Evolutionary conservation across 2,113 vertebrate species (phyloP).

Genomic region (Ardeotis arabs): DNA sequence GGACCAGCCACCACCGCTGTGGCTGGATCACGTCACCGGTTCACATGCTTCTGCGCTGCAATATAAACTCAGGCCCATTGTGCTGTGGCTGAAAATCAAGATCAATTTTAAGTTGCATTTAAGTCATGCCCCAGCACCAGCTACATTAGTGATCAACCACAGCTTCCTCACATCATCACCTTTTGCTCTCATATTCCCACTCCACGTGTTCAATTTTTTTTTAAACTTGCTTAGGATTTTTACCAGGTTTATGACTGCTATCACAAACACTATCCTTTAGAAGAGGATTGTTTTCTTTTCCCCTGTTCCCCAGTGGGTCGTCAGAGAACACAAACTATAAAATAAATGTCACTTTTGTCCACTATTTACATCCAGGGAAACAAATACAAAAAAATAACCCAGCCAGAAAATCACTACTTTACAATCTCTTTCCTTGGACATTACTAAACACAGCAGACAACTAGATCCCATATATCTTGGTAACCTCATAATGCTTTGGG

Average conservation of each 20-base stretch:
- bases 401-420: neutral
- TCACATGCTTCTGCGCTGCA: accelerated
- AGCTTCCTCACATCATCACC: neutral
- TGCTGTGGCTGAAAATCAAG: neutral
- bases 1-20: neutral
- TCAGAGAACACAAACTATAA: neutral
- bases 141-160: neutral
- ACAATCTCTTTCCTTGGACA: neutral
- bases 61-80: accelerated
- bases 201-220: neutral
- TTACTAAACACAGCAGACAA: neutral
- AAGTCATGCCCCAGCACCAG: neutral
- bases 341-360: neutral
- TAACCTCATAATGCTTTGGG: accelerated
- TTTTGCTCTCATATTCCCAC: neutral
- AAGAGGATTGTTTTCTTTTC: neutral
- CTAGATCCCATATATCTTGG: accelerated
- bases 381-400: neutral
- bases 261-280: neutral
- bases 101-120: neutral
- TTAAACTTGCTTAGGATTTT: neutral
- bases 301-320: neutral
- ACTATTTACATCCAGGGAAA: neutral
- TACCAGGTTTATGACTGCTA: neutral
- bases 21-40: accelerated